Evolutionary conservation across 2,797 vertebrate species (phyloP).

Genomic region (Buceros bicornis): DNA sequence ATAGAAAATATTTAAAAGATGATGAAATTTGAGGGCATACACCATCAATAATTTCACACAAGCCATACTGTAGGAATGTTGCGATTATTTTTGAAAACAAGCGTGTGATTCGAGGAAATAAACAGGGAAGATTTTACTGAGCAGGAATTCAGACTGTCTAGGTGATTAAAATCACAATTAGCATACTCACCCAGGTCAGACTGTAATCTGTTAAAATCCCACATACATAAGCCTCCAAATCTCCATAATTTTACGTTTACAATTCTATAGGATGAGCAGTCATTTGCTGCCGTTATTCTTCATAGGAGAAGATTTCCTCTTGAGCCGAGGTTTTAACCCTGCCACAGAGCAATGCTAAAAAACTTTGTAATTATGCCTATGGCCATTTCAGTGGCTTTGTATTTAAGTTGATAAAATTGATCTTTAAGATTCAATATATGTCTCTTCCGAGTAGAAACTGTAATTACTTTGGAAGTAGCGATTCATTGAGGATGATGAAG

Average conservation of each 20-base stretch:
- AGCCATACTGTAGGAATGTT: background rate
- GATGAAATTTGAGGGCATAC: background rate
- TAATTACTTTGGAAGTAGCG: background rate
- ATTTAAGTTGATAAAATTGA: background rate
- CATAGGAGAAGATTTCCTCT: background rate
- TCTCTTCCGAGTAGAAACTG: background rate
- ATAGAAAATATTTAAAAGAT: background rate
- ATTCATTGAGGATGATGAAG: background rate
- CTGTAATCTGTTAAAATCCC: background rate
- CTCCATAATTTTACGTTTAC: background rate
- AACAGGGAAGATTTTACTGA: background rate
- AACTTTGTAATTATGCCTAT: background rate
- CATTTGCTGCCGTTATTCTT: background rate
- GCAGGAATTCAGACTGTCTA: background rate
- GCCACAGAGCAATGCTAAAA: background rate
- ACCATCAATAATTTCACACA: background rate
- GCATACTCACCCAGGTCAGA: background rate
- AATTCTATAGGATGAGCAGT: background rate
- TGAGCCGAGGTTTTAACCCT: background rate
- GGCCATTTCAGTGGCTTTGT: background rate
- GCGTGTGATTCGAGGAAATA: background rate
- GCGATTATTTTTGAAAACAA: background rate
- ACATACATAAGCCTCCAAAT: background rate
- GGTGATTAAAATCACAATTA: background rate
- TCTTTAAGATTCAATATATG: background rate